Conservation (phyloP, 2,888 invertebrate genomes). For the Fragum fragum region DNA sequence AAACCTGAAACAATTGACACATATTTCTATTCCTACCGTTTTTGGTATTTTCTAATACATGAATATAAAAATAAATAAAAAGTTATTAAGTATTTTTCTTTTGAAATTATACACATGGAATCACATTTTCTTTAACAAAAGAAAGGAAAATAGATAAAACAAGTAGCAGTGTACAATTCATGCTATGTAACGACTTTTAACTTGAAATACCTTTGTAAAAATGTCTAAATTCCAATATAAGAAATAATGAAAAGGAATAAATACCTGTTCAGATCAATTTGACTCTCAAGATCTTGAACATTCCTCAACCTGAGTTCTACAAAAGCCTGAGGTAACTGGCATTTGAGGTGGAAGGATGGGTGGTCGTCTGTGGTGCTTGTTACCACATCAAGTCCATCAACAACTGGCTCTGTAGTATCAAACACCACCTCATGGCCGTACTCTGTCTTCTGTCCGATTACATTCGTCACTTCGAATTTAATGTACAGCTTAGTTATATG, state of each 20-base stretch:
- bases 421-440: constrained; percentile 54
- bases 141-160: too few relatives aligned
- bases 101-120: too few relatives aligned
- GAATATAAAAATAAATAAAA: too few relatives aligned
- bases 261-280: constrained; percentile 61
- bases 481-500: constrained; percentile 49
- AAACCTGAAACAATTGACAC: constrained; percentile 47
- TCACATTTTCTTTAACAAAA: too few relatives aligned
- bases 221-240: too few relatives aligned
- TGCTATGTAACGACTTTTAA: too few relatives aligned
- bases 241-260: too few relatives aligned
- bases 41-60: too few relatives aligned
- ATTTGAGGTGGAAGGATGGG: constrained; percentile 37
- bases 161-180: too few relatives aligned
- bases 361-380: constrained; percentile 45
- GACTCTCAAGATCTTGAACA: constrained; percentile 63
- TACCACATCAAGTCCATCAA: constrained; percentile 54
- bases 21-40: too few relatives aligned
- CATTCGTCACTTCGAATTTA: constrained; percentile 55
- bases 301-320: constrained; percentile 53
- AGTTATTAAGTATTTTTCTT: too few relatives aligned
- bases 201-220: too few relatives aligned
- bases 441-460: constrained; percentile 45
- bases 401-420: constrained; percentile 63
- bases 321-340: constrained; percentile 68